Base-by-base conservation (phyloP, 2,888 invertebrate genomes). In the Amphiduros pacificus region DNA sequence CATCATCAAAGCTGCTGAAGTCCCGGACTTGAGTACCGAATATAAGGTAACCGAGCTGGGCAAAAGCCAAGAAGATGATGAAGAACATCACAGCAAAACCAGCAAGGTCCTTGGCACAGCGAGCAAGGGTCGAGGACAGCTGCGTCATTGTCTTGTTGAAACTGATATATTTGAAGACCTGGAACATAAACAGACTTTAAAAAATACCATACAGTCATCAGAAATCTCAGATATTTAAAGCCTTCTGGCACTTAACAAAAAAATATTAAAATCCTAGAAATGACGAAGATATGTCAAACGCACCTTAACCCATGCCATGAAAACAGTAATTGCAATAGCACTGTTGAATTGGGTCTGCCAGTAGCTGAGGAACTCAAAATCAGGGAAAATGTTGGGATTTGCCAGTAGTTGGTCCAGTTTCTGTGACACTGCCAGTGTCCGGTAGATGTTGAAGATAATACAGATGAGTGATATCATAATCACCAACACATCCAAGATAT, bases 1-100 rank as follows among this genome's bases (percentile, higher is more conserved):
- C 63, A 27, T 53, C 57, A 29, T 61, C 62, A 48, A 67, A 68
- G 51, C 73, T 87, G 55, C 87, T 86, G 83, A 89, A 90, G 75
- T 86, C 87, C 72, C 83, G 82, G 59, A 89, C 88, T 79, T 89
- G 87, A 2, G 88, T 87, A 52, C 91, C 91, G 79, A 91, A 91
- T 20, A 90, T 81, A 26, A 91, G 82, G 67, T 89, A 88, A 11
- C 90, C 91, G 55, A 91, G 83, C 79, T 89, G 89, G 1, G 90
- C 89, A 81, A 89, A 91, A 28, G 91, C 90, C 73, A 90, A 83
- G 82, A 91, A 90, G 36, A 90, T 88, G 65, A 91, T 89, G 76
- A 88, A 87, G 81, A 91, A 91, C 90, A 91, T 90, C 24, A 91
- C 82, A 17, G 88, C 87, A 77, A 91, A 91, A 9, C 89, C 90